Base-by-base conservation (phyloP, 2,797 vertebrate species). In the Stomatorhinus walkeri region DNA sequence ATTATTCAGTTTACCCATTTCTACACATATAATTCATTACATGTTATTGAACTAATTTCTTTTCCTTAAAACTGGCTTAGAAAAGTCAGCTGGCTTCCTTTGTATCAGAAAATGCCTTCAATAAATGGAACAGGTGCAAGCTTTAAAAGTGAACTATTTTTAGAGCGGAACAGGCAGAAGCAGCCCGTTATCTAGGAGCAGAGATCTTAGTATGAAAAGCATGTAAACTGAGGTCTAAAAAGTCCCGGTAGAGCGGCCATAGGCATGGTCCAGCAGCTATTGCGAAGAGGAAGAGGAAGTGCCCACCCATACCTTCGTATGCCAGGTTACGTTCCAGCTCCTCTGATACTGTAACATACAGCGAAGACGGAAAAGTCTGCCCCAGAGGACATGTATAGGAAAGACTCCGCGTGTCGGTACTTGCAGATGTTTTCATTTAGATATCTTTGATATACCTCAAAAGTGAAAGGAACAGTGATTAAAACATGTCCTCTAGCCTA, bases 61-160 rank as follows among this genome's bases (percentile, higher is more conserved):
- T 51, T 14, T 64, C 87, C 46, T 32, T 48, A 76, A 59, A 22
- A 48, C 72, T 40, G 16, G 54, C 76, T 56, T 54, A 10, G 16
- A 68, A 56, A 49, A 72, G 76, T 32, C 72, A 46, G 56, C 90
- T 89, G 87, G 87, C 87, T 90, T 87, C 90, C 91, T 90, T 92
- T 92, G 88, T 87, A 89, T 91, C 90, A 89, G 90, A 90, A 91
- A 92, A 88, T 89, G 90, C 92, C 89, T 92, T 90, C 90, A 91
- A 61, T 91, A 90, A 89, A 92, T 87, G 91, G 91, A 93, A 94
- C 94, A 94, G 94, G 94, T 95, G 93, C 92, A 91, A 88, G 85
- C 46, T 92, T 89, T 90, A 90, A 90, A 92, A 88, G 83, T 88
- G 89, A 89, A 56, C 89, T 92, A 89, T 68, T 90, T 89, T 90